Evolutionary conservation across 2,113 vertebrate species (phyloP).

Genomic region (Poicephalus gulielmi): DNA sequence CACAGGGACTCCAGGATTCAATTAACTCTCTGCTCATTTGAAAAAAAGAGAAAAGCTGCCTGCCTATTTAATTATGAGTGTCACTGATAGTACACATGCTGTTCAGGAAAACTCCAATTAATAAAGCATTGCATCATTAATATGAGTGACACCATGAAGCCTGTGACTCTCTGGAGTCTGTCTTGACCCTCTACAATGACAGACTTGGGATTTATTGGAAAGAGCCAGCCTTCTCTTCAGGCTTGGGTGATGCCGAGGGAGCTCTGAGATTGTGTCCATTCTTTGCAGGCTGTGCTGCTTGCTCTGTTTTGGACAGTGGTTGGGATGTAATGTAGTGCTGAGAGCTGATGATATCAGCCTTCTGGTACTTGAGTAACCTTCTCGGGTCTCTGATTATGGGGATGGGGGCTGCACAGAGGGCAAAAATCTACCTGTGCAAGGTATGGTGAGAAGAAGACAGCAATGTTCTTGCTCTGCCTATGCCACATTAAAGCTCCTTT

Average conservation of each 20-base stretch:
- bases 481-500: conserved; percentile 31
- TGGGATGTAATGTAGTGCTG: not conserved
- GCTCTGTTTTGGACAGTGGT: not conserved
- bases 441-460: not conserved
- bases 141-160: conserved; percentile 52
- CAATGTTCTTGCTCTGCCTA: not conserved
- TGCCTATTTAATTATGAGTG: conserved; percentile 57
- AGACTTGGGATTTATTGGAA: not conserved
- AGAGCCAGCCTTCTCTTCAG: not conserved
- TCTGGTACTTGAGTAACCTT: not conserved
- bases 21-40: conserved; percentile 45
- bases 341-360: not conserved
- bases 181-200: conserved; percentile 18
- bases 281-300: not conserved
- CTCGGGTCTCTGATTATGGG: not conserved
- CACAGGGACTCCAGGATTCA: conserved; percentile 63
- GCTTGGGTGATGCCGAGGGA: not conserved
- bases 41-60: not conserved
- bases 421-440: not conserved
- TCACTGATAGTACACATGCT: conserved; percentile 49
- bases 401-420: not conserved
- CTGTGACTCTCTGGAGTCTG: not conserved
- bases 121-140: conserved; percentile 59
- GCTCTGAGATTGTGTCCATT: not conserved
- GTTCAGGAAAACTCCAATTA: conserved; percentile 60